phyloP scores from a whole-genome alignment of 2,113 vertebrate species.

The Podocnemis expansa region DNA sequence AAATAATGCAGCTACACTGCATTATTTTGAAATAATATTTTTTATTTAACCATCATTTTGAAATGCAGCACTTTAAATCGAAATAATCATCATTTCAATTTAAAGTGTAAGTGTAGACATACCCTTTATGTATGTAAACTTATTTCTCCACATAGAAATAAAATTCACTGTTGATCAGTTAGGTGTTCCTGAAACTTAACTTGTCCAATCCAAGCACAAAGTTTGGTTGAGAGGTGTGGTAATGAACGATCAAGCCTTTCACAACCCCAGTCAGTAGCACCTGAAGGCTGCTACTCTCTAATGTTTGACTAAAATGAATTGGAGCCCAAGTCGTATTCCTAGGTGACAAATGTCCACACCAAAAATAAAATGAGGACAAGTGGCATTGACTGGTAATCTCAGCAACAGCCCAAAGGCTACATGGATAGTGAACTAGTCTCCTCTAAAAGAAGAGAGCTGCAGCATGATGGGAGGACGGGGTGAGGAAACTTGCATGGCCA shows the following conservation, averaged over 20 bases:
- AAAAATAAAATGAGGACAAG: neutral
- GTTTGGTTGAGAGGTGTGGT: neutral
- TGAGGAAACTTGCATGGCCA: rapidly evolving
- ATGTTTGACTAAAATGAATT: neutral
- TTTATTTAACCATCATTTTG: too few relatives aligned
- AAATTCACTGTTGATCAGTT: neutral
- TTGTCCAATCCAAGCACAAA: neutral
- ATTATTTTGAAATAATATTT: too few relatives aligned
- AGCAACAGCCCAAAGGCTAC: neutral
- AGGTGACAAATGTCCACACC: neutral
- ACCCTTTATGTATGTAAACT: too few relatives aligned
- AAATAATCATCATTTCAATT: too few relatives aligned
- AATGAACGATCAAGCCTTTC: neutral
- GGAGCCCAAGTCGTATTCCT: neutral
- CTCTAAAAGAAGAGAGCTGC: neutral
- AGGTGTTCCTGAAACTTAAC: neutral
- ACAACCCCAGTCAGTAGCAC: neutral
- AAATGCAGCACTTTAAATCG: too few relatives aligned
- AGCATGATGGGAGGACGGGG: rapidly evolving
- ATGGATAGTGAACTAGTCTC: neutral
- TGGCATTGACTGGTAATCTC: neutral
- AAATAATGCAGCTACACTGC: too few relatives aligned
- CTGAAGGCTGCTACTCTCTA: neutral
- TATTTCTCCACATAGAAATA: rapidly evolving
- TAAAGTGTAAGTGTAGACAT: too few relatives aligned